Percentiles rank a stretch among this genome's conserved stretches.
phyloP scores from a whole-genome alignment of 2,113 vertebrate genomes.

The Delphinus delphis region DNA sequence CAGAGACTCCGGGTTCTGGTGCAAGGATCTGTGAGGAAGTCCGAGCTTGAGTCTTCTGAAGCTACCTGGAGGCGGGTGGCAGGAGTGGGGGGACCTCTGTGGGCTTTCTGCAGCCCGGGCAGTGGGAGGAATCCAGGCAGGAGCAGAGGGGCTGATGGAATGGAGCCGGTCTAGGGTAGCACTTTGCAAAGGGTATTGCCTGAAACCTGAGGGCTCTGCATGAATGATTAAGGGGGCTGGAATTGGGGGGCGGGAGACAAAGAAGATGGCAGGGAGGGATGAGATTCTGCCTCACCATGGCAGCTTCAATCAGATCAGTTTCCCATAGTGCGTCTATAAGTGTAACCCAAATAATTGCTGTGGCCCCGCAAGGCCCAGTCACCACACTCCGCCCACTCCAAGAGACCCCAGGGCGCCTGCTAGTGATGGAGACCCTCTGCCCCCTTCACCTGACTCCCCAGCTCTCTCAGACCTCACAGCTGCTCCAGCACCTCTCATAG shows the following conservation, averaged over 20 bases:
- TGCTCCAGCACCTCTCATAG: background rate
- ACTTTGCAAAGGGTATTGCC: background rate
- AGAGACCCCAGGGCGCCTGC: background rate
- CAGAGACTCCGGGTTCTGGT: background rate
- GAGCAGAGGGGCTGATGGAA: background rate
- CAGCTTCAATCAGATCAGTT: too few relatives aligned
- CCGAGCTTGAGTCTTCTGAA: background rate
- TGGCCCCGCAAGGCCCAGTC: background rate
- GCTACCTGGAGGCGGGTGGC: background rate
- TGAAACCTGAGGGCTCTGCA: background rate
- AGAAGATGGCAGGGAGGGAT: background rate
- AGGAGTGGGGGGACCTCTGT: background rate
- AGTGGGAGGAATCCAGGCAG: too few relatives aligned
- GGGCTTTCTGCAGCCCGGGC: background rate
- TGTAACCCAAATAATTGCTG: background rate
- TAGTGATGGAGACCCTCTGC: rapidly evolving
- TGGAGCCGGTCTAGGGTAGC: background rate
- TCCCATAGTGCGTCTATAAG: background rate
- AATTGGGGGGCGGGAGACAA: too few relatives aligned
- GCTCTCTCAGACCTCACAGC: background rate
- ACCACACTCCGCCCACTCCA: too few relatives aligned
- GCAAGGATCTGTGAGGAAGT: rapidly evolving
- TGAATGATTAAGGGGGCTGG: background rate
- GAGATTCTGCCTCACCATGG: background rate
- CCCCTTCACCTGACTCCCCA: background rate